Evolutionary conservation across 2,888 invertebrate species (phyloP), one percentile per base, ranked within the genome.

Genomic region (Drosophila nigricruria): DNA sequence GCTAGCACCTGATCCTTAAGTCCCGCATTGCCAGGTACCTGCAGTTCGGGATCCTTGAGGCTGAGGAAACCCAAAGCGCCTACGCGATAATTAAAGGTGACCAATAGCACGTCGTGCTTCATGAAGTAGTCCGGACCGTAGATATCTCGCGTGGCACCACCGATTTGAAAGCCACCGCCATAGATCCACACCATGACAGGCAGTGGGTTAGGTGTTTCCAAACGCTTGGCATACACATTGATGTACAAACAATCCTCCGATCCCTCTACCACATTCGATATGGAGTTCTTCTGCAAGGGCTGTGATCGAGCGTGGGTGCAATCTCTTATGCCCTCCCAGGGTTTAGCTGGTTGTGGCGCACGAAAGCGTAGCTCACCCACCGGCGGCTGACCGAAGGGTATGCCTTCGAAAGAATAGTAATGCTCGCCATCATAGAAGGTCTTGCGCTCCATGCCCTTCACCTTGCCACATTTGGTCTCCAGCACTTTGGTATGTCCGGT

Each of bases 171-270:
- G 12, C 92, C 93, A 0, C 94, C 94, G 3, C 94, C 94, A 76
- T 93, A 93, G 50, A 94, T 92, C 90, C 92, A 94, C 0, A 94
- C 92, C 92, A 94, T 92, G 0, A 94, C 93, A 0, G 93, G 92
- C 34, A 91, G 60, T 1, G 79, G 81, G 60, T 63, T 82, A 45
- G n/a, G 65, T 23, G 50, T 75, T 63, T 58, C 75, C 73, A 92
- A 83, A 52, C 82, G 75, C 65, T 90, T 92, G 0, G 79, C 83
- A 61, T 90, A 93, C 0, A 94, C 92, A 83, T 94, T 94, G 16
- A 94, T 79, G 74, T 93, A 93, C 1, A 94, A 81, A 70, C 94
- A 94, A 73, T 94, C 94, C 88, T 94, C 94, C 3, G 91, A 89
- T 1, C 94, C 94, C 12, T 84, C 75, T 4, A 67, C 69, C 0